Evolutionary conservation across 2,797 vertebrate genomes (phyloP), one percentile per base, ranked within the genome.

Genomic region (Muscicapa striata): DNA sequence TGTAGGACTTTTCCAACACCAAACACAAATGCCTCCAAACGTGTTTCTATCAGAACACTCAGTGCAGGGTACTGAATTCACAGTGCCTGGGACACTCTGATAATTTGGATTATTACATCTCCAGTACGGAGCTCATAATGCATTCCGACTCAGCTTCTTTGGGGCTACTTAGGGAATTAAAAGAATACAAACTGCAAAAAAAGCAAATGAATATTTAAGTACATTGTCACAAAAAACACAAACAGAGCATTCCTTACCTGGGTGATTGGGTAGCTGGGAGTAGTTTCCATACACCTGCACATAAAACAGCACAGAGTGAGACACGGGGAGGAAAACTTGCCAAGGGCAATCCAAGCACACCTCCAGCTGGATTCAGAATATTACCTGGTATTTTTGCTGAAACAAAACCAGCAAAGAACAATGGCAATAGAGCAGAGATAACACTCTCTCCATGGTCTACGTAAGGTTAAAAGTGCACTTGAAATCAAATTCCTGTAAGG

Each of bases 371-470:
- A 51, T 17, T 15, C 5, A 46, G 63, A 78, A 32, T 12, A 4
- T 96, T 97, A 98, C 98, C 98, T 98, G 98, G 5, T 94, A 79
- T 9, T 70, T 55, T 8, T 78, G 95, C 19, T 69, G 93, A 46
- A 95, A 88, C 20, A 97, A 90, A 92, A 97, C 51, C 87, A 98
- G 95, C 80, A 98, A 93, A 51, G 70, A 68, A 57, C 70, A 92
- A 89, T 87, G 89, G 92, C 91, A 94, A 52, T 19, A 66, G 18
- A 94, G 43, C 4, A 92, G 76, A 4, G 62, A 36, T 1, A 70
- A 63, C 18, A 66, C 94, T 22, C 23, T 84, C 75, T 91, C 67
- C 98, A 98, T 98, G 43, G 80, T 88, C 69, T 55, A 21, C 30
- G 20, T 20, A 46, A 73, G 30, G 40, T 29, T 57, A 63, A 48